These are phyloP conservation scores for Fragum fragum DNA, from an alignment of 2,888 invertebrate genomes.

Conservation along the genomic window DNA sequence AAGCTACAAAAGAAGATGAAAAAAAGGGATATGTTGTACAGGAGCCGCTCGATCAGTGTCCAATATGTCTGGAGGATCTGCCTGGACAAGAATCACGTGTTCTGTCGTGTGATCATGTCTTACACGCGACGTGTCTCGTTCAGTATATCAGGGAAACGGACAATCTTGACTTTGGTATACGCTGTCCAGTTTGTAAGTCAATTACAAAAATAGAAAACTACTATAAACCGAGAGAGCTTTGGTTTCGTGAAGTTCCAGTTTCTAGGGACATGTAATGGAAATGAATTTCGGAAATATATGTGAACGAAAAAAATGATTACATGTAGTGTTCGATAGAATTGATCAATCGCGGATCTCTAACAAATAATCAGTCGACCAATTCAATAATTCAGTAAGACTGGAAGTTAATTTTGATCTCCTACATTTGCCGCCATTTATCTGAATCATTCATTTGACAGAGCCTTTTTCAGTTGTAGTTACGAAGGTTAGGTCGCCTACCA, in stretches of 20 bases:
- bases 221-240: conserved; percentile 42
- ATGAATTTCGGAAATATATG: too few species aligned
- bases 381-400: too few species aligned
- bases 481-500: too few species aligned
- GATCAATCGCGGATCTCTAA: too few species aligned
- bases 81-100: conserved; percentile 44
- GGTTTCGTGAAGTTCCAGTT: conserved; percentile 50
- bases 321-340: too few species aligned
- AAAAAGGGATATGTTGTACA: conserved; percentile 43
- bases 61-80: conserved; percentile 54
- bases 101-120: conserved; percentile 40
- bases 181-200: conserved; percentile 45
- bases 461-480: too few species aligned
- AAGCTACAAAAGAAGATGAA: neutral
- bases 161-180: conserved; percentile 51
- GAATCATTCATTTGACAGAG: too few species aligned
- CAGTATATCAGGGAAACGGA: conserved; percentile 38
- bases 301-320: too few species aligned
- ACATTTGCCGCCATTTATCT: too few species aligned
- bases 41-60: conserved; percentile 52
- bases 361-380: too few species aligned
- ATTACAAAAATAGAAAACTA: conserved; percentile 44
- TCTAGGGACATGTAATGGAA: conserved; percentile 28
- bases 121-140: conserved; percentile 50
- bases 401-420: too few species aligned